phyloP scores from a whole-genome alignment of 1,140 invertebrate genomes.

The Drosophila virilis region DNA sequence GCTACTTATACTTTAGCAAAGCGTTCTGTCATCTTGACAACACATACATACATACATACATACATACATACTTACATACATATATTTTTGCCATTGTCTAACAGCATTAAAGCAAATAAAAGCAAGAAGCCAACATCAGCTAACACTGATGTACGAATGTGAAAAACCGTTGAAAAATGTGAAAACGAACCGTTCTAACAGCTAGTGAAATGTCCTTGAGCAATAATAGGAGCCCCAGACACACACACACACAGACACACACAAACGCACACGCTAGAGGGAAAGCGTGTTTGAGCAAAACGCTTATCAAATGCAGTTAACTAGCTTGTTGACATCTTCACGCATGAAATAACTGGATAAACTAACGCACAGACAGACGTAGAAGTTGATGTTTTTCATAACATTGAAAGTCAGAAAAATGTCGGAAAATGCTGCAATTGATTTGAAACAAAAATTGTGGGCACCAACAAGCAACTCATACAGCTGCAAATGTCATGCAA shows the following conservation, averaged over 20 bases:
- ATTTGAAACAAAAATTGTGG: slow-evolving; percentile 54
- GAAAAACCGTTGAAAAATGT: slow-evolving; percentile 55
- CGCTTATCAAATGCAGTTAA: slow-evolving; percentile 75
- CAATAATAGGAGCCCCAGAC: slow-evolving; percentile 46
- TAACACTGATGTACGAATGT: slow-evolving; percentile 12
- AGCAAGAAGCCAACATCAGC: slow-evolving; percentile 18
- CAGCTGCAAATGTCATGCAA: slow-evolving; percentile 43
- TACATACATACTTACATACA: slow-evolving; percentile 39
- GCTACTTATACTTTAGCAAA: slow-evolving; percentile 73
- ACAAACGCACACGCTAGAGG: not conserved
- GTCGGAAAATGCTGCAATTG: slow-evolving; percentile 7
- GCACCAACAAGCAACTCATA: not conserved
- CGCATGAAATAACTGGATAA: slow-evolving; percentile 44
- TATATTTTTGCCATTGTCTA: slow-evolving; percentile 29
- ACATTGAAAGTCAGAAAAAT: slow-evolving; percentile 2
- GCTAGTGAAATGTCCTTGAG: slow-evolving; percentile 48
- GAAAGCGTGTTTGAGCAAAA: slow-evolving; percentile 37
- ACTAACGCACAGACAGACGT: slow-evolving; percentile 34
- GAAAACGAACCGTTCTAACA: slow-evolving; percentile 52
- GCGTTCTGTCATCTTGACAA: slow-evolving; percentile 75
- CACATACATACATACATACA: slow-evolving; percentile 41
- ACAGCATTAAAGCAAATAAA: slow-evolving; percentile 20
- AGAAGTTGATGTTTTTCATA: slow-evolving; percentile 39
- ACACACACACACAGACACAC: slow-evolving; percentile 18
- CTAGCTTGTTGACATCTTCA: slow-evolving; percentile 71